Percentiles rank a stretch among this genome's conserved stretches.
Conservation (phyloP, 2,888 invertebrate genomes). For the Lypha dubia region DNA sequence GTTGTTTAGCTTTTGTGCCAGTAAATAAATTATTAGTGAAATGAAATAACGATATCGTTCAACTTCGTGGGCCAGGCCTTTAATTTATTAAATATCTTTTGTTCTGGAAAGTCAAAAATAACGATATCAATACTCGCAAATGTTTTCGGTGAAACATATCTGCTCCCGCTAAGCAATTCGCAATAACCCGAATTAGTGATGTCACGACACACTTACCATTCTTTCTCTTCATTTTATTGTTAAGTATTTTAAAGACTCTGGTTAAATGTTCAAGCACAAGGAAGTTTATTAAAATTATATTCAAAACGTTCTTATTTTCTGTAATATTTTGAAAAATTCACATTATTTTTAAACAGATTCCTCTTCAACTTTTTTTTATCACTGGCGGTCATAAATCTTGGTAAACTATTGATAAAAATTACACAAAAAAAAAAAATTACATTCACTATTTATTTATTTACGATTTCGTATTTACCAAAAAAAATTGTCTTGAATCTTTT, state of each 20-base stretch:
- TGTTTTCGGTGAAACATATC: too few species aligned
- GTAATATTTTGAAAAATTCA: background rate
- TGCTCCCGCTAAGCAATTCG: too few species aligned
- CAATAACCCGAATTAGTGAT: too few species aligned
- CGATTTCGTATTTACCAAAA: constrained; percentile 6
- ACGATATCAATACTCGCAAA: too few species aligned
- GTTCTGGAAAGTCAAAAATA: too few species aligned
- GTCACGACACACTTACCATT: constrained; percentile 10
- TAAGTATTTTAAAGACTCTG: too few species aligned
- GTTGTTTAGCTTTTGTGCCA: too few species aligned
- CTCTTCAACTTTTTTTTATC: background rate
- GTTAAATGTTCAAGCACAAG: background rate
- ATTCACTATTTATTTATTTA: constrained; percentile 21
- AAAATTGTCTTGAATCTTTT: background rate
- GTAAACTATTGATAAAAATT: background rate
- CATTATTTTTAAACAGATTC: background rate
- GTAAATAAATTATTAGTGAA: too few species aligned
- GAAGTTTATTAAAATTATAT: background rate
- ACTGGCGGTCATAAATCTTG: constrained; percentile 33
- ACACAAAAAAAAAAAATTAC: background rate
- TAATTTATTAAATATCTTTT: too few species aligned
- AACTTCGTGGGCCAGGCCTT: too few species aligned
- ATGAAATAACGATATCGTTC: too few species aligned
- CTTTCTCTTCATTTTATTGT: constrained; percentile 2
- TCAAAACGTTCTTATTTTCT: background rate